Evolutionary conservation across 2,888 invertebrate genomes (phyloP).

Genomic region (Noctua pronuba): DNA sequence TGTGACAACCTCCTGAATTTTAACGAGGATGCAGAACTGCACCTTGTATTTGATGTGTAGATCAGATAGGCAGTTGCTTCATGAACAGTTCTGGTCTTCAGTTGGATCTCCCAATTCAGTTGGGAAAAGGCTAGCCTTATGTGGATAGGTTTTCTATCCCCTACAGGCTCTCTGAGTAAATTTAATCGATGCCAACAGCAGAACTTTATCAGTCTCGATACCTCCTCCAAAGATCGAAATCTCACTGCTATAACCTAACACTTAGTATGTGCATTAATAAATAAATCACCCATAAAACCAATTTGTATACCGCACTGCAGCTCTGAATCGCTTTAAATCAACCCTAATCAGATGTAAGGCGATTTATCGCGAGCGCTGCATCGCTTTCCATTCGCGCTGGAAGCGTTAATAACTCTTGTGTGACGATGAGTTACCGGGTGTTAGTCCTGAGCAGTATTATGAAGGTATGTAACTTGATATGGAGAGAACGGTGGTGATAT

Average conservation of each 20-base stretch:
- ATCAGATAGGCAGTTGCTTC: no score
- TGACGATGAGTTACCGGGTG: constrained; percentile 45
- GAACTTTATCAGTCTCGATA: not conserved
- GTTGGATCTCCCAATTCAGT: no score
- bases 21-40: no score
- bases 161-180: no score
- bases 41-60: no score
- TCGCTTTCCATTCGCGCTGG: constrained; percentile 49
- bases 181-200: not conserved
- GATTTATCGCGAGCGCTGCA: constrained; percentile 51
- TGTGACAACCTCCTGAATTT: no score
- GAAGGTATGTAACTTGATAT: constrained; percentile 26
- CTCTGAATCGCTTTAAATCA: constrained; percentile 56
- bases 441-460: constrained; percentile 14
- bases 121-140: not conserved
- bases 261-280: constrained; percentile 30
- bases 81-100: no score
- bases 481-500: constrained; percentile 13
- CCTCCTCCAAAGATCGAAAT: constrained; percentile 6
- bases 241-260: not conserved
- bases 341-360: constrained; percentile 57
- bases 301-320: constrained; percentile 45
- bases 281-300: constrained; percentile 46
- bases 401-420: constrained; percentile 38
- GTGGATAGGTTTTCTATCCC: not conserved